These are phyloP conservation scores for Drosophila kepulauana DNA, from an alignment of 1,140 invertebrate species.

Conservation along the genomic window DNA sequence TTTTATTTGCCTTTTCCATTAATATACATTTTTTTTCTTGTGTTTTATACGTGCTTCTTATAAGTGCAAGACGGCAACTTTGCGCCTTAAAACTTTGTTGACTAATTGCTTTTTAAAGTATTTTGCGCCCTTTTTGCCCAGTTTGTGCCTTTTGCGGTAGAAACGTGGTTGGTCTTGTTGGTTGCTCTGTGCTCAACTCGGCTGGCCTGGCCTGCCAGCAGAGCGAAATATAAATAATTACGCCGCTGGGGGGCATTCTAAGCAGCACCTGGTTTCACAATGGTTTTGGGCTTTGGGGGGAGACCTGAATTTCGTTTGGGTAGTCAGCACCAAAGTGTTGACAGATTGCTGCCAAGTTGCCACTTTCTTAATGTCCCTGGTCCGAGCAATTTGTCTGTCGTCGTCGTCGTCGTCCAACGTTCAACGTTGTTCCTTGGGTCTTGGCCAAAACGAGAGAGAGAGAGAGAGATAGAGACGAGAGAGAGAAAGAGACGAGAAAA, in stretches of 20 bases:
- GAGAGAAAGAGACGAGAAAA: background rate
- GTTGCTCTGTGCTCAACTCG: too few species aligned
- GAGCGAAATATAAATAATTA: slow-evolving; percentile 68
- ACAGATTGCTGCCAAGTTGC: slow-evolving; percentile 78
- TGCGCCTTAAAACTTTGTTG: slow-evolving; percentile 65
- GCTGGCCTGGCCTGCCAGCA: background rate
- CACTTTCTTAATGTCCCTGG: slow-evolving; percentile 66
- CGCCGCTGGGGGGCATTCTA: slow-evolving; percentile 49
- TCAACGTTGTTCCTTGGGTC: background rate
- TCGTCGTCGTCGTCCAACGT: too few species aligned
- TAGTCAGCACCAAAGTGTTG: slow-evolving; percentile 58
- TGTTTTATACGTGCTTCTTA: slow-evolving; percentile 43
- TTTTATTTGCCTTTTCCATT: slow-evolving; percentile 1
- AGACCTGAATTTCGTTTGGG: background rate
- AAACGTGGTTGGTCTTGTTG: background rate
- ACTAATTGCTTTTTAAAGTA: slow-evolving; percentile 76
- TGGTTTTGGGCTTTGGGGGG: background rate
- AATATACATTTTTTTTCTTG: background rate
- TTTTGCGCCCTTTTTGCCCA: slow-evolving; percentile 28
- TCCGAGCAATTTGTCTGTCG: slow-evolving; percentile 55
- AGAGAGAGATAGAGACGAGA: background rate
- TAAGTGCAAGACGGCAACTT: slow-evolving; percentile 74
- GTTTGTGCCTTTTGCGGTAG: slow-evolving; percentile 54
- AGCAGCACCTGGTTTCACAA: slow-evolving; percentile 48
- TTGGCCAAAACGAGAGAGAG: background rate